Base-by-base conservation (phyloP, 2,797 vertebrate species). In the Labroides dimidiatus region DNA sequence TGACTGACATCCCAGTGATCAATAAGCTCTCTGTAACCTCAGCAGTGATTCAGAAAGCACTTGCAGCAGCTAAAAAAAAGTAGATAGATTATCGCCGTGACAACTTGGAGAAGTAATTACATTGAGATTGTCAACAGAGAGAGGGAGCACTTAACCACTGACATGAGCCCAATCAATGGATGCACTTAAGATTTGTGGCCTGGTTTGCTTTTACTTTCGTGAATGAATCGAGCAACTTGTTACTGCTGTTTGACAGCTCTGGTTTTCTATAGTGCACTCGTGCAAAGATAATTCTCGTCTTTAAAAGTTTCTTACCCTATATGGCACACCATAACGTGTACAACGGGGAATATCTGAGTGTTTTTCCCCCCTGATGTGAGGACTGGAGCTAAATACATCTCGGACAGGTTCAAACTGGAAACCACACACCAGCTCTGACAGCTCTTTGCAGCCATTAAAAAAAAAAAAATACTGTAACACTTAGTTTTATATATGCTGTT, bases 1-100 rank as follows among this genome's bases (percentile, higher is more conserved):
- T 80, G 76, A 84, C 14, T 59, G 80, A 81, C 74, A 72, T 49
- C 6, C 30, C 16, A 33, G 1, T 50, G 57, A 81, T 86, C 83
- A 70, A 81, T 76, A 47, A 47, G 10, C 45, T 17, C 53, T 53
- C 48, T 36, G 45, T 49, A 39, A 44, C 61, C 21, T 79, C n/a
- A 23, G 21, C 5, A 6, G 30, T 58, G 75, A 64, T 9, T 27
- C 0, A 0, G 41, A 54, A 49, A 61, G 65, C 24, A 47, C n/a
- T 52, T 53, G 16, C 50, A 53, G 59, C 62, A 30, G 51, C 54
- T 5, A 6, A 6, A 6, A 9, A 33, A 9, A 30, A 52, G 20
- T n/a, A 44, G 47, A 53, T 3, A 13, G 27, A 49, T 58, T 50
- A 61, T 15, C 60, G 54, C 54, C 33, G 63, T 12, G 36, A 42